A percentile compares a stretch with the other conserved stretches of the same genome.
phyloP scores from a whole-genome alignment of 2,113 vertebrate species.

The Siniperca knerii region DNA sequence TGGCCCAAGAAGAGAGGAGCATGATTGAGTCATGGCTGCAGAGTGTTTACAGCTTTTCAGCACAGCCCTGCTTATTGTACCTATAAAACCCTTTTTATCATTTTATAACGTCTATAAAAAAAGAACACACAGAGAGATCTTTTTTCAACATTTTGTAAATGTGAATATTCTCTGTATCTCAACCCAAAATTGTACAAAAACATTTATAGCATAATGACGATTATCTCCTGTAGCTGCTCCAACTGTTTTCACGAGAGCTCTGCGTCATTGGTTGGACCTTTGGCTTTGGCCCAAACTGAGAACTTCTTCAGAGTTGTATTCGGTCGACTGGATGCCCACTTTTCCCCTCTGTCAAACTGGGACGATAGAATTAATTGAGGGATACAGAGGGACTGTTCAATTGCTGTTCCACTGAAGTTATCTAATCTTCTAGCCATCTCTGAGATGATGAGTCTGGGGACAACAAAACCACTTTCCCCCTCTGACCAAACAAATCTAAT shows the following conservation, averaged over 20 bases:
- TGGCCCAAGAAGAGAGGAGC: conserved; percentile 43
- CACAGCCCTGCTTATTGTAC: conserved; percentile 47
- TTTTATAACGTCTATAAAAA: conserved; percentile 52
- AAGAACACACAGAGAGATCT: conserved; percentile 48
- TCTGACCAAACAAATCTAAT: conserved; percentile 34
- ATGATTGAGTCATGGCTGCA: conserved; percentile 61
- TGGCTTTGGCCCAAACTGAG: background rate
- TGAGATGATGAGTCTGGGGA: conserved; percentile 38
- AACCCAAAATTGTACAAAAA: conserved; percentile 10
- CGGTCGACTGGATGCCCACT: background rate
- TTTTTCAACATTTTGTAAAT: background rate
- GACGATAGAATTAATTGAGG: conserved; percentile 18
- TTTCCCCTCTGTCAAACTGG: background rate
- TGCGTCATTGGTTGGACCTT: background rate
- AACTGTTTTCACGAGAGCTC: background rate
- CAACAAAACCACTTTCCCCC: conserved; percentile 28
- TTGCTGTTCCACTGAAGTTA: conserved; percentile 30
- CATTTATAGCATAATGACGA: background rate
- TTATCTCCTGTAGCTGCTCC: conserved; percentile 19
- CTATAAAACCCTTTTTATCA: conserved; percentile 69
- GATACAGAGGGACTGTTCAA: conserved; percentile 34
- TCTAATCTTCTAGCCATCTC: conserved; percentile 53
- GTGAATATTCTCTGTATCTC: conserved; percentile 1
- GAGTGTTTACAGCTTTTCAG: conserved; percentile 63
- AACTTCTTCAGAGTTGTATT: background rate